phyloP scores from a whole-genome alignment of 2,113 vertebrate genomes.

The Pristiophorus japonicus region DNA sequence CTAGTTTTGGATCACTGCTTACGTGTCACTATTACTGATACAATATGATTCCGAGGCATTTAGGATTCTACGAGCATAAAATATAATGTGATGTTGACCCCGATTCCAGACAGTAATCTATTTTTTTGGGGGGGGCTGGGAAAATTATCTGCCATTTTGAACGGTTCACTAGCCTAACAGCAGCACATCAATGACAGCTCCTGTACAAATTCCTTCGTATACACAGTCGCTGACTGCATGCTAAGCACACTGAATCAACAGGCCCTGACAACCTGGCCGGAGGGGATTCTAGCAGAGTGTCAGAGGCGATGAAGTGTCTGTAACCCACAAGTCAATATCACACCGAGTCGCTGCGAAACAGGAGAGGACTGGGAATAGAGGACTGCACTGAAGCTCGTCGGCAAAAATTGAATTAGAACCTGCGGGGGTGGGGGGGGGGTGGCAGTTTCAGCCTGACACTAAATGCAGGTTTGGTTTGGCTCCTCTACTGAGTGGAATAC shows the following conservation, averaged over 20 bases:
- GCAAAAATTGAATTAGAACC: neutral
- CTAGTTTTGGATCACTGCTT: neutral
- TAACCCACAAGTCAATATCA: neutral
- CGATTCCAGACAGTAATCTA: constrained; percentile 8
- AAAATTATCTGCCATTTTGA: constrained; percentile 6
- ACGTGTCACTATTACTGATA: constrained; percentile 14
- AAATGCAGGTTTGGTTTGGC: neutral
- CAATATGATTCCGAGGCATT: constrained; percentile 9
- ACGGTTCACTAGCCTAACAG: neutral
- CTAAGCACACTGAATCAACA: neutral
- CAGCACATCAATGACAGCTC: neutral
- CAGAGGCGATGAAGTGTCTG: neutral
- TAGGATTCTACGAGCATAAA: constrained; percentile 4
- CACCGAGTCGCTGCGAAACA: neutral
- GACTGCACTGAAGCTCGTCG: neutral
- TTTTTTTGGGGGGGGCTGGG: neutral
- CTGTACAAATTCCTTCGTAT: neutral
- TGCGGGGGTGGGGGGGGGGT: neutral
- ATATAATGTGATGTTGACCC: constrained; percentile 22
- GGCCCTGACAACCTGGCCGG: neutral
- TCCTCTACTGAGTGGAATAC: neutral
- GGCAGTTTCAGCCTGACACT: neutral
- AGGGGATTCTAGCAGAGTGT: neutral
- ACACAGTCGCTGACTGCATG: neutral
- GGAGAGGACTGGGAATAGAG: neutral